These are phyloP conservation scores for Pseudorhombus dupliciocellatus DNA, from an alignment of 2,113 vertebrate species.

Conservation along the genomic window DNA sequence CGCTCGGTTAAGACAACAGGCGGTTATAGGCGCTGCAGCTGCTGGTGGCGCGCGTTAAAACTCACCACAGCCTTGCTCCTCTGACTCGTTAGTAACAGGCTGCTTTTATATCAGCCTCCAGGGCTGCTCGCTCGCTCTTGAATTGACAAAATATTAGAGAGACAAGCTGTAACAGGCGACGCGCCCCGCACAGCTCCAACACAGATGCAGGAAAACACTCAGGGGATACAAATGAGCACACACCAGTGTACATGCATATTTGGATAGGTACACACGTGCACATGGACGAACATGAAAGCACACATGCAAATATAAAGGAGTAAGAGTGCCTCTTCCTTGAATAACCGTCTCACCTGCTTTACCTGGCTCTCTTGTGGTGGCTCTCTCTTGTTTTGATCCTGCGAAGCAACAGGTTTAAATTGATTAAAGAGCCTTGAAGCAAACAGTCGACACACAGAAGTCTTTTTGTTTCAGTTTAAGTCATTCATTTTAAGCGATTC, in stretches of 20 bases:
- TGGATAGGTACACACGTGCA: slow-evolving; percentile 37
- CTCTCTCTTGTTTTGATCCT: slow-evolving; percentile 89
- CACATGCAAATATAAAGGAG: slow-evolving; percentile 14
- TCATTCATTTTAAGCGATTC: slow-evolving; percentile 4
- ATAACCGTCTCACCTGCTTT: slow-evolving; percentile 90
- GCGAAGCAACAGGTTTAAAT: slow-evolving; percentile 46
- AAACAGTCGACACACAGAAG: slow-evolving; percentile 12
- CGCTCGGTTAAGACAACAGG: slow-evolving; percentile 51
- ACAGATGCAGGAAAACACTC: slow-evolving; percentile 50
- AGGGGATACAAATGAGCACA: slow-evolving; percentile 30
- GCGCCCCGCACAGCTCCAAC: slow-evolving; percentile 28
- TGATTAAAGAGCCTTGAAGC: slow-evolving; percentile 25
- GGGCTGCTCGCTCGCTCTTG: slow-evolving; percentile 48
- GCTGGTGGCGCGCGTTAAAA: slow-evolving; percentile 25
- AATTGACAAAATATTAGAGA: slow-evolving; percentile 72
- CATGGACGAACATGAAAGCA: slow-evolving; percentile 22
- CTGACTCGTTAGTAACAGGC: slow-evolving; percentile 48
- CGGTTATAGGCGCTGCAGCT: slow-evolving; percentile 31
- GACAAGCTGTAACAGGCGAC: slow-evolving; percentile 68
- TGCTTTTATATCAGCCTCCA: slow-evolving; percentile 61
- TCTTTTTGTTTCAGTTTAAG: slow-evolving; percentile 1
- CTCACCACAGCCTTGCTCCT: slow-evolving; percentile 46
- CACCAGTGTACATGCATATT: slow-evolving; percentile 25
- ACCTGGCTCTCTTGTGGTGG: slow-evolving; percentile 88
- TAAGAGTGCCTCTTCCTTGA: slow-evolving; percentile 3